Conservation (phyloP, 2,888 invertebrate genomes). For the Crioceris asparagi region DNA sequence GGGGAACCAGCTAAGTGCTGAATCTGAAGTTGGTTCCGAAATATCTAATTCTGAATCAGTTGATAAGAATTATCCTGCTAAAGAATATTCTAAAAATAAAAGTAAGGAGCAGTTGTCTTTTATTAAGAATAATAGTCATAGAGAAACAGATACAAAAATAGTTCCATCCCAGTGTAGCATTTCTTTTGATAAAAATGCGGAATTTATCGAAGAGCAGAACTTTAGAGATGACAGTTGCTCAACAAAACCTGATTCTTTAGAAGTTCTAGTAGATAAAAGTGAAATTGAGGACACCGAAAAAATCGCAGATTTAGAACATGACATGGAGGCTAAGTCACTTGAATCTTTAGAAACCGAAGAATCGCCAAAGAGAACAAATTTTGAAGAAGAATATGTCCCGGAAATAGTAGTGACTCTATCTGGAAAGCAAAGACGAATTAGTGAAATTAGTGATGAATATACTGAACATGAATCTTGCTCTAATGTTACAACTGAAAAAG, state of each 20-base stretch:
- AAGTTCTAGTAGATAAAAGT: constrained; percentile 43
- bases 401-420: constrained; percentile 38
- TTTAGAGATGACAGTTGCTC: constrained; percentile 25
- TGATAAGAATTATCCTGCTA: too few species aligned
- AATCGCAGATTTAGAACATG: constrained; percentile 37
- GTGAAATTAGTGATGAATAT: constrained; percentile 36
- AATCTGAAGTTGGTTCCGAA: constrained; percentile 21
- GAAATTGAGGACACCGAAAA: constrained; percentile 42
- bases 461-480: constrained; percentile 17
- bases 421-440: constrained; percentile 36
- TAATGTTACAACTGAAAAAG: too few species aligned
- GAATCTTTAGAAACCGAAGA: constrained; percentile 28
- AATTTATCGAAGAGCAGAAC: constrained; percentile 18
- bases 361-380: constrained; percentile 23
- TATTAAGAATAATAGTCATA: too few species aligned
- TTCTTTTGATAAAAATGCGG: constrained; percentile 25
- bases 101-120: too few species aligned
- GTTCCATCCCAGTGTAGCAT: constrained; percentile 31
- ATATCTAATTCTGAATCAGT: constrained; percentile 9
- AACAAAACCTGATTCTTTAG: constrained; percentile 39
- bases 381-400: constrained; percentile 30
- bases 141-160: constrained; percentile 16
- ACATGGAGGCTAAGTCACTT: constrained; percentile 33
- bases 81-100: too few species aligned
- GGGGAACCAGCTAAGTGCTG: constrained; percentile 11